Evolutionary conservation across 2,888 invertebrate species (phyloP).

Genomic region (Exephanes ischioxanthus): DNA sequence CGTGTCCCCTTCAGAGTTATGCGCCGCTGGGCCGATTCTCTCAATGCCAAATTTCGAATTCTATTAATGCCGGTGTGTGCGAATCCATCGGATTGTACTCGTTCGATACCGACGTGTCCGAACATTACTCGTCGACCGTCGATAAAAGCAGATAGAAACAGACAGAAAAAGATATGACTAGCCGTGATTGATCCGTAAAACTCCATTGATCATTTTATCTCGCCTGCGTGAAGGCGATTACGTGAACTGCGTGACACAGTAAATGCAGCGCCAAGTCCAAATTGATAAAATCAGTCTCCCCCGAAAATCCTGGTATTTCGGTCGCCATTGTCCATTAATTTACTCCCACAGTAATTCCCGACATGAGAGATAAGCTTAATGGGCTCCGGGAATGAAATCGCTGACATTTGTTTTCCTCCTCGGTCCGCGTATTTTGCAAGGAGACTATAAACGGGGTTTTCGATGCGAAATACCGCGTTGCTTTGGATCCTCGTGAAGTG

Average conservation of each 20-base stretch:
- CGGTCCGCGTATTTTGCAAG: slow-evolving; percentile 34
- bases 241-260: slow-evolving; percentile 2
- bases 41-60: slow-evolving; percentile 71
- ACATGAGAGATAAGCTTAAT: slow-evolving; percentile 35
- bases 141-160: slow-evolving; percentile 42
- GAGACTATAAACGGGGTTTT: slow-evolving; percentile 13
- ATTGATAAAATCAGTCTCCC: slow-evolving; percentile 17
- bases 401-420: slow-evolving; percentile 37
- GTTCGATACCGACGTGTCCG: not conserved
- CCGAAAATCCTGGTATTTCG: not conserved
- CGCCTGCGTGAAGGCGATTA: not conserved
- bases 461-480: slow-evolving; percentile 45
- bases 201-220: slow-evolving; percentile 29
- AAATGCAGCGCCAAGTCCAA: not conserved
- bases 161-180: not conserved
- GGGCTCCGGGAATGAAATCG: slow-evolving; percentile 30
- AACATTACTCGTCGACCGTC: slow-evolving; percentile 10
- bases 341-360: slow-evolving; percentile 10
- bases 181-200: slow-evolving; percentile 3
- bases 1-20: slow-evolving; percentile 35
- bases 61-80: slow-evolving; percentile 35
- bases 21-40: slow-evolving; percentile 66
- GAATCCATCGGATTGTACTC: not conserved
- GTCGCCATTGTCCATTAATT: slow-evolving; percentile 7
- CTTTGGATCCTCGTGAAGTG: slow-evolving; percentile 43